A percentile compares a stretch with the other conserved stretches of the same genome.
Evolutionary conservation across 23 tunicate genomes (phyloP).

Genomic region (Styela clava): DNA sequence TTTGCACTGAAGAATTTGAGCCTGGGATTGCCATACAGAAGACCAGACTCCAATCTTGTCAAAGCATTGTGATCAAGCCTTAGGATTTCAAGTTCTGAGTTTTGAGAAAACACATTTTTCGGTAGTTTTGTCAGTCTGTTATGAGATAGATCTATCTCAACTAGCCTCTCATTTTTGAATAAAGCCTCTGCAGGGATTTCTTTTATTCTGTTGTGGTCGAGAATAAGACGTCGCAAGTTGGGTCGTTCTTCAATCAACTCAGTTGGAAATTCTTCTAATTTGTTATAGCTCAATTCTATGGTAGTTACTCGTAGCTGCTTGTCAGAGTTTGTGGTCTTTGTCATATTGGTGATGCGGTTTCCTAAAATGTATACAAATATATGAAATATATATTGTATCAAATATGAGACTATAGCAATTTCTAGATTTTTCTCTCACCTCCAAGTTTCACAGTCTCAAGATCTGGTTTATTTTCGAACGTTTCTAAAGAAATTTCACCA

Average conservation of each 20-base stretch:
- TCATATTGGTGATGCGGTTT: constrained; percentile 19
- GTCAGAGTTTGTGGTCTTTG: neutral
- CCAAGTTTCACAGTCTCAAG: constrained; percentile 31
- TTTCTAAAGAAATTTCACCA: constrained; percentile 5
- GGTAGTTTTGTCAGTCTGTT: constrained; percentile 43
- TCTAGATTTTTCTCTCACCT: constrained; percentile 28
- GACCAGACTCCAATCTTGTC: constrained; percentile 31
- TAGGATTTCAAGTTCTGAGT: constrained; percentile 33
- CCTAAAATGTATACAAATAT: constrained; percentile 3
- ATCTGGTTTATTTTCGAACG: constrained; percentile 26
- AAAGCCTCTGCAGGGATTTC: constrained; percentile 17
- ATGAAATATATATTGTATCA: neutral
- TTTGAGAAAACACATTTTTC: constrained; percentile 25
- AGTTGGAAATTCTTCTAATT: constrained; percentile 30
- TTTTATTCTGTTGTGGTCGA: constrained; percentile 35
- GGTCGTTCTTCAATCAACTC: constrained; percentile 35
- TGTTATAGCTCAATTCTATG: constrained; percentile 32
- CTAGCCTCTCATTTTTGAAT: neutral
- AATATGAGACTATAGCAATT: no score
- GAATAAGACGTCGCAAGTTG: constrained; percentile 2
- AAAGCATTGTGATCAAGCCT: constrained; percentile 51
- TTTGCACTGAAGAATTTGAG: constrained; percentile 51
- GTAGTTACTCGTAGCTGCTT: neutral
- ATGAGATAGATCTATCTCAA: constrained; percentile 48
- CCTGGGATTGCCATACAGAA: constrained; percentile 27